Evolutionary conservation across 1,140 invertebrate genomes (phyloP).

Genomic region (Macrocentrus cingulum): DNA sequence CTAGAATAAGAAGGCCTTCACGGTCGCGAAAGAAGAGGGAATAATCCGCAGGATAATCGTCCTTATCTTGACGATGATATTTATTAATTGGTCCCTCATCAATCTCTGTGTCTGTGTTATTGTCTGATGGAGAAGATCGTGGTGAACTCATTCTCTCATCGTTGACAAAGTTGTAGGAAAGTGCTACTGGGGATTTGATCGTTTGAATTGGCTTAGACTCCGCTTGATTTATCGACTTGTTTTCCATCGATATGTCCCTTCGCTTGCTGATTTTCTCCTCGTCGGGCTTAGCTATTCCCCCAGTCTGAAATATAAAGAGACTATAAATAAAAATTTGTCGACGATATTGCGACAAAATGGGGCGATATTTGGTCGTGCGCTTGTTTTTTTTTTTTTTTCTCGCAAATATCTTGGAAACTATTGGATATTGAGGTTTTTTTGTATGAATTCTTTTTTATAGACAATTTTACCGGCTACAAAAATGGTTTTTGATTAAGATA

Average conservation of each 20-base stretch:
- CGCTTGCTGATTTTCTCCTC: conserved; percentile 5
- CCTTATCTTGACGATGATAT: background rate
- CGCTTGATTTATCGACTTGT: conserved; percentile 9
- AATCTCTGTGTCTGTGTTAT: conserved; percentile 25
- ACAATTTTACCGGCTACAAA: no score
- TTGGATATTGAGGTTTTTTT: no score
- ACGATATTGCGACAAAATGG: background rate
- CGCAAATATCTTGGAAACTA: no score
- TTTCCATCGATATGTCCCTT: conserved; percentile 4
- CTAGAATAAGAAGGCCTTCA: conserved; percentile 63
- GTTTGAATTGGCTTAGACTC: conserved; percentile 25
- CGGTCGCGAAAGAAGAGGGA: conserved; percentile 61
- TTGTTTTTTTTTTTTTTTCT: no score
- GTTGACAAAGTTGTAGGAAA: conserved; percentile 24
- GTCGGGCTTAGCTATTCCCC: conserved; percentile 15
- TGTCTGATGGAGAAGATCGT: conserved; percentile 26
- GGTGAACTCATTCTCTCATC: conserved; percentile 26
- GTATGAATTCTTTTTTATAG: no score
- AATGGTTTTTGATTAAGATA: no score
- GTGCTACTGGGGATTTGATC: conserved; percentile 24
- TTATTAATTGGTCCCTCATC: background rate
- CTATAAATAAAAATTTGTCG: background rate
- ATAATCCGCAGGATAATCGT: conserved; percentile 40
- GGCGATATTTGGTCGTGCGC: no score
- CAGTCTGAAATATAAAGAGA: conserved; percentile 7